Evolutionary conservation across 2,113 vertebrate species (phyloP), one percentile per base, ranked within the genome.

Genomic region (Eurypyga helias): DNA sequence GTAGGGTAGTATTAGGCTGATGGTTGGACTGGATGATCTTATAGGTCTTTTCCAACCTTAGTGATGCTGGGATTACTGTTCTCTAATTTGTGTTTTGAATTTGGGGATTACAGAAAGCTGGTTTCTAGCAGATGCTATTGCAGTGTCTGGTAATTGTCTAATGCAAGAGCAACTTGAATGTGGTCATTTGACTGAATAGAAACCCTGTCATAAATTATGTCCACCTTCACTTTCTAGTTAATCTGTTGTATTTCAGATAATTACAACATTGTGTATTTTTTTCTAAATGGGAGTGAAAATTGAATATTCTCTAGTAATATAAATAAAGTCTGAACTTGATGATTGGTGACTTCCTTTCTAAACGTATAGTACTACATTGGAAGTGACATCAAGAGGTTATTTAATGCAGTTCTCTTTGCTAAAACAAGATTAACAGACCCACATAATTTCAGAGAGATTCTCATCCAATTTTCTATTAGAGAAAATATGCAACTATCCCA

Each of bases 271-370:
- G 38, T 91, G 23, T 76, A 31, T 80, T 97, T 97, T 96, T 60
- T 92, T 95, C 88, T 92, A 91, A 97, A 87, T 58, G 64, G 82
- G 77, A 94, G 76, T 81, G 17, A 96, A 88, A 96, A 94, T 76
- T 6, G 4, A 96, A 89, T 62, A 48, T 87, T 58, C 49, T 38
- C 91, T 65, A 48, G 70, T 75, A 91, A 26, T 66, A 71, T 38
- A 92, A 97, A 96, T 72, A 90, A 91, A 93, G 57, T 33, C n/a
- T 36, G 19, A 71, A 58, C 4, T 61, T 25, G 52, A 11, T 21
- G 70, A 55, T 45, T 38, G 9, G 26, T 25, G 33, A 19, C 11
- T 31, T 66, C 36, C 76, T 93, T 64, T 75, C 45, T 76, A 72
- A 34, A 12, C 60, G 18, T 45, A 66, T 17, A 36, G 23, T 8